These are phyloP conservation scores for Tipula vernalis DNA, from an alignment of 2,888 invertebrate species.

Conservation along the genomic window DNA sequence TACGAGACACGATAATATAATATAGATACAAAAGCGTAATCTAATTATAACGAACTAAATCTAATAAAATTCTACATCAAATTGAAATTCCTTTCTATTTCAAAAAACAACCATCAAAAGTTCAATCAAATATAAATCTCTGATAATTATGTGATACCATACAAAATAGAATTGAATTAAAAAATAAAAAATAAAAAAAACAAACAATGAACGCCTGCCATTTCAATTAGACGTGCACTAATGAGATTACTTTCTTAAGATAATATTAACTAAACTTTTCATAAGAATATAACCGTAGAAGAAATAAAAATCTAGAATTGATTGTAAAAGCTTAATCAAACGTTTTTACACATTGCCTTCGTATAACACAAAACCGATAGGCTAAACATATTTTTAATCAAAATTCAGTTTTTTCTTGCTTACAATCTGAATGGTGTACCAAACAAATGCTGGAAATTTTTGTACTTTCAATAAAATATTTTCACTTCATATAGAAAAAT, in stretches of 20 bases:
- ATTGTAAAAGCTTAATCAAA: not conserved
- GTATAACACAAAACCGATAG: not conserved
- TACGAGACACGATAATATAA: not conserved
- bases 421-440: too few relatives aligned
- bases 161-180: not conserved
- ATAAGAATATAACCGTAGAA: not conserved
- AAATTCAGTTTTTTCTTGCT: too few relatives aligned
- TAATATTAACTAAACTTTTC: not conserved
- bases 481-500: not conserved
- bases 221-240: not conserved
- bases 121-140: not conserved
- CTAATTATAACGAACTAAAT: not conserved
- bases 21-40: not conserved
- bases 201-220: not conserved
- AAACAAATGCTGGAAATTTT: not conserved
- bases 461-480: not conserved
- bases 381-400: too few relatives aligned
- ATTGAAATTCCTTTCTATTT: not conserved
- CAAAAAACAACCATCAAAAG: not conserved
- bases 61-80: not conserved
- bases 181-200: not conserved
- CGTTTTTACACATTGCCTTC: not conserved
- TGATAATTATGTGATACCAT: not conserved
- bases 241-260: not conserved
- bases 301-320: not conserved